phyloP scores from a whole-genome alignment of 1,140 invertebrate genomes.

The Lucilia cuprina region DNA sequence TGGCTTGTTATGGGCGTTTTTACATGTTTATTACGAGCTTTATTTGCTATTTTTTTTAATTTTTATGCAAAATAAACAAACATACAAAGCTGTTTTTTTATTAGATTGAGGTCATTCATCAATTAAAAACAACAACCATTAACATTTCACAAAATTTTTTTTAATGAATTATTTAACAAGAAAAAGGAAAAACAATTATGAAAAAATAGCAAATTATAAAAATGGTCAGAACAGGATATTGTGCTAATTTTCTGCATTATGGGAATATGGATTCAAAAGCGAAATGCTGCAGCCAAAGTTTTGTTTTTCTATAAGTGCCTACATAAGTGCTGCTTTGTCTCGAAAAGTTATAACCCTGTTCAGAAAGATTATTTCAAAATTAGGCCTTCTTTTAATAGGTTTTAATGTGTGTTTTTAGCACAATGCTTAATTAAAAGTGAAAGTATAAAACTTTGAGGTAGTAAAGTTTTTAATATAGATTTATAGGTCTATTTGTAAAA shows the following conservation, averaged over 20 bases:
- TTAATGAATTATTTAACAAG: too few relatives aligned
- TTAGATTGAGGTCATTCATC: constrained; percentile 28
- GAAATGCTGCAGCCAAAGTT: not conserved
- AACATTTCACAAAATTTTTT: too few relatives aligned
- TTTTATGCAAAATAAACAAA: not conserved
- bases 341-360: not conserved
- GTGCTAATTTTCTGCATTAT: not conserved
- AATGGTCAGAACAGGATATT: not conserved
- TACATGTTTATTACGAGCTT: not conserved
- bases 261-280: not conserved
- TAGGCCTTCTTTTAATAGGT: not conserved
- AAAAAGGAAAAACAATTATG: too few relatives aligned
- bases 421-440: not conserved
- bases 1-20: not conserved
- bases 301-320: not conserved
- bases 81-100: not conserved
- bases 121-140: constrained; percentile 3
- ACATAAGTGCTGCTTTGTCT: not conserved
- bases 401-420: not conserved
- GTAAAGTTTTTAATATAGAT: not conserved
- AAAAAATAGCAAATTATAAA: too few relatives aligned
- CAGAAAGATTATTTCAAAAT: not conserved
- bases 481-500: not conserved
- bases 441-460: not conserved
- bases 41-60: not conserved